phyloP scores from a whole-genome alignment of 2,888 invertebrate species.

The Ganaspis brasiliensis region DNA sequence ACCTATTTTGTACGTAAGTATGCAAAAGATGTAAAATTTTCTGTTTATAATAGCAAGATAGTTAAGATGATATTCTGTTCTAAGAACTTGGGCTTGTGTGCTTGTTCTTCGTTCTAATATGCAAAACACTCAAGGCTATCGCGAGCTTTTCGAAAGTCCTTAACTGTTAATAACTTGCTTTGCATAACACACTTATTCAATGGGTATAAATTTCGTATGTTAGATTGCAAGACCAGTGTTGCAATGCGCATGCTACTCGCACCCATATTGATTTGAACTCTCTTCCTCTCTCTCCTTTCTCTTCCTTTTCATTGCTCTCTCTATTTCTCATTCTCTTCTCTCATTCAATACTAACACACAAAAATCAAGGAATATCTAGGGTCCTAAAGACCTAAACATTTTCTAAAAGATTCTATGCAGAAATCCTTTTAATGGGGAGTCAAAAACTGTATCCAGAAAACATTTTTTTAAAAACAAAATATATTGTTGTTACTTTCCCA shows the following conservation, averaged over 20 bases:
- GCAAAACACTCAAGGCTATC: background rate
- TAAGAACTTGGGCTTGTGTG: background rate
- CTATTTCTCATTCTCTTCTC: constrained; percentile 38
- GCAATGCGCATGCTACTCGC: constrained; percentile 76
- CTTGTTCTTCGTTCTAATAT: background rate
- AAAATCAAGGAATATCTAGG: constrained; percentile 15
- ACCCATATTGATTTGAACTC: constrained; percentile 74
- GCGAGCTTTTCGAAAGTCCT: constrained; percentile 1
- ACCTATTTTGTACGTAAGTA: too few species aligned
- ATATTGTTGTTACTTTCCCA: too few species aligned
- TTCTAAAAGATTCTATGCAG: background rate
- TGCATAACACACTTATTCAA: constrained; percentile 15
- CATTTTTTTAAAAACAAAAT: too few species aligned
- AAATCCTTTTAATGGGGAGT: background rate
- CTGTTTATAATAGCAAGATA: too few species aligned
- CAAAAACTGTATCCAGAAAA: too few species aligned
- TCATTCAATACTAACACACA: constrained; percentile 24
- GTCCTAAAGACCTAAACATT: background rate
- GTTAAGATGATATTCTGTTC: background rate
- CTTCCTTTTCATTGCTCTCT: constrained; percentile 48
- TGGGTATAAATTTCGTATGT: constrained; percentile 69
- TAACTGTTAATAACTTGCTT: constrained; percentile 3
- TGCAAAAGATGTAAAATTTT: too few species aligned
- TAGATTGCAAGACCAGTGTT: constrained; percentile 67
- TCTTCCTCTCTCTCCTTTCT: constrained; percentile 57